Conservation (phyloP, 2,888 invertebrate species). For the Agonum fuliginosum region DNA sequence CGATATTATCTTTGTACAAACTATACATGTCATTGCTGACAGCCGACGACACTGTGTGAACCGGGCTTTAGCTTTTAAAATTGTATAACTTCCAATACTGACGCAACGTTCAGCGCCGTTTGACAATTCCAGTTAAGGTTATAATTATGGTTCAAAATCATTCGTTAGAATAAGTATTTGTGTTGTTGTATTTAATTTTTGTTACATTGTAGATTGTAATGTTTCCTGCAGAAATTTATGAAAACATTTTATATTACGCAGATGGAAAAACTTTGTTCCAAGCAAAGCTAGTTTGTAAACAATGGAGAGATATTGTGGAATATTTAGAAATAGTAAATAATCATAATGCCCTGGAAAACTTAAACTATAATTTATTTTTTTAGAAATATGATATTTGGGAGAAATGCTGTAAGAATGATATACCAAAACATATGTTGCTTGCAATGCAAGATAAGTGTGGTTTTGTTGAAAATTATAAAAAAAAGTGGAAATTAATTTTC, state of each 20-base stretch:
- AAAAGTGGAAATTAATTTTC: conserved; percentile 13
- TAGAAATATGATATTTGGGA: conserved; percentile 42
- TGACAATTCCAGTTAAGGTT: too few relatives aligned
- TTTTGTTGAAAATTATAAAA: not conserved
- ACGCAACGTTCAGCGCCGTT: too few relatives aligned
- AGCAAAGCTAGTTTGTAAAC: not conserved
- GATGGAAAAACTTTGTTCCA: conserved; percentile 8
- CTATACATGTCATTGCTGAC: too few relatives aligned
- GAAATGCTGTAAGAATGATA: not conserved
- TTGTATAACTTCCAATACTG: too few relatives aligned
- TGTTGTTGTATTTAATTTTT: too few relatives aligned
- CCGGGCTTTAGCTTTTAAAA: too few relatives aligned
- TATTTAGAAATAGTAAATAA: conserved; percentile 12
- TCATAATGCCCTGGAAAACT: not conserved
- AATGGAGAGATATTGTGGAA: conserved; percentile 34
- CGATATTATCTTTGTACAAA: too few relatives aligned
- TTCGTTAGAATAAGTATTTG: too few relatives aligned
- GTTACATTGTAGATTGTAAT: too few relatives aligned
- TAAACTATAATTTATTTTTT: not conserved
- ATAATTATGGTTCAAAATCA: too few relatives aligned
- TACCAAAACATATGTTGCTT: not conserved
- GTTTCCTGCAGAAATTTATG: conserved; percentile 42
- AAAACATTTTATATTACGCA: not conserved
- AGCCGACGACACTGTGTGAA: too few relatives aligned
- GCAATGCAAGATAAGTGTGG: conserved; percentile 17